Base-by-base conservation (phyloP, 2,113 vertebrate species). In the Cebus imitator region DNA sequence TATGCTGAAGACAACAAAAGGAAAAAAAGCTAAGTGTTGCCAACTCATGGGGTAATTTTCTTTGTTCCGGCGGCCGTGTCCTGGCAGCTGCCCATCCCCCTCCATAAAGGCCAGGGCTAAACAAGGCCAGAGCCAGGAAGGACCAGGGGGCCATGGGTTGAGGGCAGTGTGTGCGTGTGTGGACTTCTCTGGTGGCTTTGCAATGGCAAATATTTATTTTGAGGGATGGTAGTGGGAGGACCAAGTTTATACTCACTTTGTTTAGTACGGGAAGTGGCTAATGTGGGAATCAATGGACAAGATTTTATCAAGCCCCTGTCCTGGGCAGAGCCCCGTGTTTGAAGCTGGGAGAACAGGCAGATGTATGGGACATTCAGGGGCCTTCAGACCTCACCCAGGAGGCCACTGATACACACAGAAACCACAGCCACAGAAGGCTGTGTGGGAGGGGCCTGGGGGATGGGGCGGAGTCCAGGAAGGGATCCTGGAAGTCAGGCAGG, bases 131-230 rank as follows among this genome's bases (percentile, higher is more conserved):
- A 21, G 50, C 52, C 5, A 3, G 91, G 86, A 23, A 64, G 88
- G 52, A 48, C 80, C 35, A 2, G 4, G 7, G 48, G 55, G 23
- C 64, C 11, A 5, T 32, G 90, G 55, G 8, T 25, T 5, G 18
- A 18, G 45, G 80, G 52, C 37, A 13, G 1, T 70, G 92, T 35
- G 57, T n/a, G 83, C 37, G 30, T 16, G 14, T 83, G 79, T 16
- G 90, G 70, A 68, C 78, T 89, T 95, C 90, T 84, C 90, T 64
- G 45, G 84, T 66, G 76, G 80, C 92, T 72, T 75, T 70, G 32
- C 80, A 64, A 76, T 73, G 4, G 64, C 92, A 94, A 87, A 92
- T 96, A 91, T 97, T 97, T 97, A 96, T 94, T 90, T 90, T 91
- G 92, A 95, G 90, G 84, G 92, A 5, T 92, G 95, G 97, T 90